A percentile compares a stretch with the other conserved stretches of the same genome.
These are phyloP conservation scores for Pentamera pediparva DNA, from an alignment of 53 echinoderm and acorn worm species.

Conservation along the genomic window DNA sequence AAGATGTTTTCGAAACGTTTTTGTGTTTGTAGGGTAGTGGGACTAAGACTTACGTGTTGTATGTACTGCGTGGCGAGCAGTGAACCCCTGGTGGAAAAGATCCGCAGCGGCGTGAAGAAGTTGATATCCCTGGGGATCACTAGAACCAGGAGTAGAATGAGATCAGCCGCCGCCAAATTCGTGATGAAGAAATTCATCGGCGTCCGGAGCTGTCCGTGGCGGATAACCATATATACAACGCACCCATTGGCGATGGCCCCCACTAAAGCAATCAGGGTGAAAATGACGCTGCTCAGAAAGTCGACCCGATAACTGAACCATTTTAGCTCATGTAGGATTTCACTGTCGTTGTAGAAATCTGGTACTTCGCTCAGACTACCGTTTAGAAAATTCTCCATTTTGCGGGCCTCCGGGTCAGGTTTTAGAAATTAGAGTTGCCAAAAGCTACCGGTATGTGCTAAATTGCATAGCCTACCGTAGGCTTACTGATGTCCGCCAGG, in stretches of 20 bases:
- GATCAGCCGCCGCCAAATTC: constrained; percentile 19
- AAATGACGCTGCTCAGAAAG: neutral
- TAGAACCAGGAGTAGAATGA: constrained; percentile 11
- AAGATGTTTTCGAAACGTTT: too few relatives aligned
- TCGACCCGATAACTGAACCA: neutral
- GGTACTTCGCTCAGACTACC: too few relatives aligned
- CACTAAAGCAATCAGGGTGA: constrained; percentile 14
- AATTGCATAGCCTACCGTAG: too few relatives aligned
- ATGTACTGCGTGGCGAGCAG: neutral
- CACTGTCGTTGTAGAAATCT: neutral
- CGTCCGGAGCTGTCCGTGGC: constrained; percentile 15
- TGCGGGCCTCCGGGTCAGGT: too few relatives aligned
- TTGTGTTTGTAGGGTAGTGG: too few relatives aligned
- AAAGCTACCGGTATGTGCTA: too few relatives aligned
- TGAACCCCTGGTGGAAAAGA: neutral
- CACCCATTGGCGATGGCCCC: constrained; percentile 21
- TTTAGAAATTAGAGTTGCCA: too few relatives aligned
- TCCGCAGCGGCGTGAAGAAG: neutral
- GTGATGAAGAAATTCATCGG: constrained; percentile 28
- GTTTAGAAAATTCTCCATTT: too few relatives aligned
- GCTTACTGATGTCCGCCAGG: too few relatives aligned
- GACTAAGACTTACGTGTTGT: constrained; percentile 24
- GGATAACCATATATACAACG: neutral
- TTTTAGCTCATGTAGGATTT: neutral
- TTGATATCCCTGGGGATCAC: neutral